These are phyloP conservation scores for Asteroscopus sphinx DNA, from an alignment of 2,888 invertebrate species.

Conservation along the genomic window DNA sequence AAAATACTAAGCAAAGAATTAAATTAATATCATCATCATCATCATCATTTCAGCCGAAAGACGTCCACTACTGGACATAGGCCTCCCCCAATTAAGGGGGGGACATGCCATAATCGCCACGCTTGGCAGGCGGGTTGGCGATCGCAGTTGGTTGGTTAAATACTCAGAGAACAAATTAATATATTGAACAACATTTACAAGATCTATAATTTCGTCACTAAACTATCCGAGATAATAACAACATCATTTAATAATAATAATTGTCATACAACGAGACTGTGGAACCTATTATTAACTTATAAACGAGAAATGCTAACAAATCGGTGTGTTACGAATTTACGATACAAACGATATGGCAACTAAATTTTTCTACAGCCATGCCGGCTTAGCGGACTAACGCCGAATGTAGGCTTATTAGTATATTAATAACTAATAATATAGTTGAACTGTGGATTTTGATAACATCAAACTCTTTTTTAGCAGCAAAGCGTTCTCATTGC, in stretches of 20 bases:
- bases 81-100: too few species aligned
- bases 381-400: conserved; percentile 4
- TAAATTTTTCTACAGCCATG: conserved; percentile 21
- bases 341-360: conserved; percentile 62
- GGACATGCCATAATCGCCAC: too few species aligned
- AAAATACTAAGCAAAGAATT: too few species aligned
- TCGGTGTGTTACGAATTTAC: conserved; percentile 23
- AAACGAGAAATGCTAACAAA: conserved; percentile 46
- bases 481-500: too few species aligned
- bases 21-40: too few species aligned
- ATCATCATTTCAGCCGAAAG: too few species aligned
- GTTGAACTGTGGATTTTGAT: conserved; percentile 17
- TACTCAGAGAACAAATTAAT: too few species aligned
- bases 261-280: conserved; percentile 15
- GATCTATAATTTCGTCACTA: conserved; percentile 25
- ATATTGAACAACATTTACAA: conserved; percentile 50
- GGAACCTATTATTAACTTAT: conserved; percentile 36
- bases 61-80: too few species aligned
- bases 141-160: too few species aligned
- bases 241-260: conserved; percentile 17
- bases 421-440: not conserved
- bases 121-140: too few species aligned
- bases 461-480: too few species aligned
- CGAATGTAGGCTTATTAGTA: not conserved
- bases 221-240: conserved; percentile 36